Base-by-base conservation (phyloP, 2,888 invertebrate genomes). In the Thera obeliscata region DNA sequence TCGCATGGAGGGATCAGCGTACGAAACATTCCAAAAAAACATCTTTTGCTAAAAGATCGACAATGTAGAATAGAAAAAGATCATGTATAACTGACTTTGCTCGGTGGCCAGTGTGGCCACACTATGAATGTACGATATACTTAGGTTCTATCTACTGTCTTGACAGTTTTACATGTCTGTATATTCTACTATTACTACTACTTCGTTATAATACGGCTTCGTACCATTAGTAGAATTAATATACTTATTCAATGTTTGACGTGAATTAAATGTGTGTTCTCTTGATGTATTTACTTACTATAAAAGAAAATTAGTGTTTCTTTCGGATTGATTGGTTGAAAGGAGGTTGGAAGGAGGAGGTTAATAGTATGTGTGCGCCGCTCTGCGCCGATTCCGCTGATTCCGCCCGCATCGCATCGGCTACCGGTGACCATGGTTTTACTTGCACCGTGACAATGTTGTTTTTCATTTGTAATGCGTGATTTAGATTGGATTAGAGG, bases 391-490 rank as follows among this genome's bases (percentile, higher is more conserved):
- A 65, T 62, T 65, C 65, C 59, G 62, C 62, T 61, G 64, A 54
- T 48, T 61, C 64, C 61, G 64, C 69, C 56, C 56, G 65, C 65
- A 55, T 49, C 41, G 46, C 68, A 56, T 59, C 59, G 69, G 62
- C 69, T 59, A 58, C 58, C 65, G 52, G 65, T 46, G 43, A 46
- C 9, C 9, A 46, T 38, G 65, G 38, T 56, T 60, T 58, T 86
- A 84, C 84, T 86, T 86, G 85, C 86, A 84, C 84, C 87, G 80
- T 84, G 78, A 84, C 84, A 82, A 88, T 87, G 88, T 87, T 88
- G 87, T 88, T 87, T 89, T 88, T 90, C 89, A 88, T 90, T 90
- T 87, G 87, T 86, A 84, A 83, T 83, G 83, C 84, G 87, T 86
- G 87, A 86, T 87, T 88, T 88, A 22, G 22, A 22, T 22, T 84